Evolutionary conservation across 2,888 invertebrate genomes (phyloP), one percentile per base, ranked within the genome.

Genomic region (Ferdinandea cuprea): DNA sequence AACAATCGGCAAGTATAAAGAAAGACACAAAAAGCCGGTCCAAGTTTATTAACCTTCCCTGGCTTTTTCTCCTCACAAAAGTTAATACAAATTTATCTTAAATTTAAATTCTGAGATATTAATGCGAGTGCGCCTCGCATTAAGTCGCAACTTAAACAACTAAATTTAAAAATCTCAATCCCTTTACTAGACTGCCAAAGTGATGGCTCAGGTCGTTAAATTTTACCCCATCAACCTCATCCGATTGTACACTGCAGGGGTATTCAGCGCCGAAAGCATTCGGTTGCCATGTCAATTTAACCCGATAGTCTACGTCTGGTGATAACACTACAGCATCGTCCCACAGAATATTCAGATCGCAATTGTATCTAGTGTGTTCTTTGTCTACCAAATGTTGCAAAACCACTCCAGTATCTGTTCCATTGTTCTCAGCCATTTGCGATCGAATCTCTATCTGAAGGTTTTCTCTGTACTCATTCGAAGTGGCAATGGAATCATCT

Each of bases 251-350:
- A 71, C 89, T 89, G 37, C 89, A 89, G 0, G 91, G 91, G 85
- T 91, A 91, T 72, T 91, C 91, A 0, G 90, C 89, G 0, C 89
- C 90, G 72, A 86, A 89, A 8, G 89, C 87, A 35, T 87, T 86
- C 11, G 86, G 65, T 32, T 87, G 87, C 91, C 91, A 91, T 48
- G 86, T 85, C 2, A 91, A 59, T 79, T 89, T 89, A 4, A 91
- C 86, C 28, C 88, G 83, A 78, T 91, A 91, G 30, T 87, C 86
- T 8, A 88, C 85, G 83, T 90, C 89, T 2, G 91, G 89, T 1
- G 89, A 88, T 2, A 91, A 84, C 4, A 89, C 86, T 21, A 90
- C 86, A 35, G 88, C 88, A 11, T 88, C 87, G 6, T 88, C 85
- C 54, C 89, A 89, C 15, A 85, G 81, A 7, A 91, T 86, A 81